A percentile compares a stretch with the other conserved stretches of the same genome.
These are phyloP conservation scores for Ascidia mentula DNA, from an alignment of 23 tunicate genomes.

Conservation along the genomic window DNA sequence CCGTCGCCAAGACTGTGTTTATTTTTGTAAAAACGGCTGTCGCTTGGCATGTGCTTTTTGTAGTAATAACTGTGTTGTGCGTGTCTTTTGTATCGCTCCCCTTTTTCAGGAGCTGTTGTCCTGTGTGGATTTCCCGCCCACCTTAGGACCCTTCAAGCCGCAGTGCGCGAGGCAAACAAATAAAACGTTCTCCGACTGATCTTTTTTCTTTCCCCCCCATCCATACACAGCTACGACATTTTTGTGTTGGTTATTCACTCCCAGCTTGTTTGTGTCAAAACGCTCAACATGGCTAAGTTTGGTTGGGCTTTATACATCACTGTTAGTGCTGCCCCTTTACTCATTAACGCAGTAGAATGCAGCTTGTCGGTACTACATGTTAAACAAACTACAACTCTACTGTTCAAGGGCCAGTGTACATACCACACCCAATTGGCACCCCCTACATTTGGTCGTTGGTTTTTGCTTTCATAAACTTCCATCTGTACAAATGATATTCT, in stretches of 20 bases:
- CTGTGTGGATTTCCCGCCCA: neutral
- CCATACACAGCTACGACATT: conserved; percentile 1
- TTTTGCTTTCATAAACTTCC: neutral
- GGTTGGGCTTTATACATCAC: too few relatives aligned
- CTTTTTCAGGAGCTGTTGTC: neutral
- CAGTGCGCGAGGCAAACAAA: neutral
- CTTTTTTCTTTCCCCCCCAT: neutral
- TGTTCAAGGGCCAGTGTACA: neutral
- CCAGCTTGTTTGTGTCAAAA: too few relatives aligned
- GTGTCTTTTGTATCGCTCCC: conserved; percentile 26
- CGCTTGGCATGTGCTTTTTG: conserved; percentile 53
- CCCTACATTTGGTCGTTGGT: neutral
- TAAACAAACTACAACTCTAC: neutral
- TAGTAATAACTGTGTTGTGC: conserved; percentile 51
- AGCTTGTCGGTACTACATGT: neutral
- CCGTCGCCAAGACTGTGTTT: conserved; percentile 3
- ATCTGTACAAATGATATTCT: neutral
- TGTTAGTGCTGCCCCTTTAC: neutral
- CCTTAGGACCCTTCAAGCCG: neutral
- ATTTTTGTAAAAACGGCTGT: conserved; percentile 30
- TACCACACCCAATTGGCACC: neutral
- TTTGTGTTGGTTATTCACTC: neutral
- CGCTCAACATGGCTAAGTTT: too few relatives aligned
- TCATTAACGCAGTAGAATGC: neutral
- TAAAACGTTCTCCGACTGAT: neutral